Percentiles rank a stretch among this genome's conserved stretches.
Evolutionary conservation across 2,797 vertebrate species (phyloP).

Genomic region (Pteronotus mesoamericanus): DNA sequence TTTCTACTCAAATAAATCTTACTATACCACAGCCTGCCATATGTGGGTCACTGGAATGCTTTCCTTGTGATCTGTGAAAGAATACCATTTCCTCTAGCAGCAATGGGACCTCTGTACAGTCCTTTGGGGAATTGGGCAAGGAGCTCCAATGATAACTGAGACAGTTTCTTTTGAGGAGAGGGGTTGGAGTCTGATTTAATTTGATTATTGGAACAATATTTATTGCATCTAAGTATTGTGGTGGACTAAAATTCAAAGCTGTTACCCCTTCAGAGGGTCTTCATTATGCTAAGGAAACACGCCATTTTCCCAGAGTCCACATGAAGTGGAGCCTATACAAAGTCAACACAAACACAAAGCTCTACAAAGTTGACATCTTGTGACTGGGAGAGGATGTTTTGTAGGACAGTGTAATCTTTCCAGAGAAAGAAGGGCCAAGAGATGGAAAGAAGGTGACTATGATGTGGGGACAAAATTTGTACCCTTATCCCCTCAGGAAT

Average conservation of each 20-base stretch:
- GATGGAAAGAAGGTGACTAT: not conserved
- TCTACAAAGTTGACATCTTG: not conserved
- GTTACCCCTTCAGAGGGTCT: accelerated
- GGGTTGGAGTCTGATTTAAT: not conserved
- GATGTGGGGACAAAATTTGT: not conserved
- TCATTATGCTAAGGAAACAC: not conserved
- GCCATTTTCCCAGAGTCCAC: not conserved
- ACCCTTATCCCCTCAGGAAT: not conserved
- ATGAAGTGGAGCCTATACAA: no score
- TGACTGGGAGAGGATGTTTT: not conserved
- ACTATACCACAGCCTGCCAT: no score
- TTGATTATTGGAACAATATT: not conserved
- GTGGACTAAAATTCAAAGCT: not conserved
- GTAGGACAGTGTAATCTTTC: no score
- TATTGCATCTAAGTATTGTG: not conserved
- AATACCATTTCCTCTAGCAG: no score
- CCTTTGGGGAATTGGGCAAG: not conserved
- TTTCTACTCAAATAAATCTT: no score
- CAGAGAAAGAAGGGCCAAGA: not conserved
- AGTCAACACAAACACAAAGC: not conserved
- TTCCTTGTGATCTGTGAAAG: no score
- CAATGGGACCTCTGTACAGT: not conserved
- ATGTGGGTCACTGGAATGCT: no score
- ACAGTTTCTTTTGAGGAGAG: not conserved
- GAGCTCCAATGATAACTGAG: no score